Evolutionary conservation across 2,797 vertebrate genomes (phyloP).

Genomic region (Anguilla megastoma): DNA sequence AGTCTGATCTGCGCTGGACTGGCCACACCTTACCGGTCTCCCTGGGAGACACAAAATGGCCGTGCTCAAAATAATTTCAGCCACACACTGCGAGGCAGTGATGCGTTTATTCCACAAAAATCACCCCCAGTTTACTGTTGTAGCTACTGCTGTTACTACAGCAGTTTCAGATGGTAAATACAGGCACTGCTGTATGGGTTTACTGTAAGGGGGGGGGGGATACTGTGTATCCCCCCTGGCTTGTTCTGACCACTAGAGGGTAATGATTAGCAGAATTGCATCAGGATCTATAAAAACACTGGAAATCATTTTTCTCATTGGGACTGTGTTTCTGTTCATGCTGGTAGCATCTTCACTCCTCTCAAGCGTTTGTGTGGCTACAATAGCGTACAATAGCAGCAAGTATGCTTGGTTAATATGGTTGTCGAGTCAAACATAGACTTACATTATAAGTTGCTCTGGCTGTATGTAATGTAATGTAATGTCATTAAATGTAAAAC

Average conservation of each 20-base stretch:
- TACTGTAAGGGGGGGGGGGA: neutral
- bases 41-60: neutral
- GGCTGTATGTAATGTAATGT: neutral
- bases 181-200: neutral
- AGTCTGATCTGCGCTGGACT: neutral
- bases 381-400: neutral
- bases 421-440: neutral
- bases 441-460: neutral
- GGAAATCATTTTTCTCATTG: neutral
- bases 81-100: neutral
- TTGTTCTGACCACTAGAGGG: slow-evolving; percentile 22
- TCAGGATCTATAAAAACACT: neutral
- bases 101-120: neutral
- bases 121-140: neutral
- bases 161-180: neutral
- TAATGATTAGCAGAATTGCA: neutral
- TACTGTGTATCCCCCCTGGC: neutral
- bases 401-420: neutral
- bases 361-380: neutral
- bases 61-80: neutral
- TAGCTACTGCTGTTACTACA: slow-evolving; percentile 2
- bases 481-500: neutral
- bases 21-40: neutral
- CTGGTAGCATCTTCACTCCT: neutral
- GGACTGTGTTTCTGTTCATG: neutral